A percentile compares a stretch with the other conserved stretches of the same genome.
Evolutionary conservation across 2,113 vertebrate species (phyloP).

Genomic region (Todiramphus saurophagus): DNA sequence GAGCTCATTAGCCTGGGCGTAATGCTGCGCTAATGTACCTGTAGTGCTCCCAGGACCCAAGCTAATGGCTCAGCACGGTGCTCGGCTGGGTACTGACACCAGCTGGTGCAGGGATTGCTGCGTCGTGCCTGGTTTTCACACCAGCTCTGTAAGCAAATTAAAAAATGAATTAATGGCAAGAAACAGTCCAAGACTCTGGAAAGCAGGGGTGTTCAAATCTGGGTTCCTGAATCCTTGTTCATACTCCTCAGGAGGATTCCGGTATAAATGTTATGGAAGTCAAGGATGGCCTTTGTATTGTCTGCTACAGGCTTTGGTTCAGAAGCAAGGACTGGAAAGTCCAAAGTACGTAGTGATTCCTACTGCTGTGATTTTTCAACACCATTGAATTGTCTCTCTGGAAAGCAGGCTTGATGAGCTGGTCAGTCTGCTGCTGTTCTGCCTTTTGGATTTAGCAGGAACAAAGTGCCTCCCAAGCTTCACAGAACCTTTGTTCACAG

Average conservation of each 20-base stretch:
- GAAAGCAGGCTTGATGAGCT: background rate
- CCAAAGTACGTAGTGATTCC: background rate
- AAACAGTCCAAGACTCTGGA: background rate
- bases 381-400: background rate
- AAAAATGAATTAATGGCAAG: background rate
- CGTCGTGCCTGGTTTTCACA: constrained; percentile 11
- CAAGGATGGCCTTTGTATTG: background rate
- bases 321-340: background rate
- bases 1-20: constrained; percentile 18
- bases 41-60: constrained; percentile 30
- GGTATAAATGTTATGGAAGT: background rate
- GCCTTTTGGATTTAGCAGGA: constrained; percentile 2
- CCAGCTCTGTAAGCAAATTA: constrained; percentile 5
- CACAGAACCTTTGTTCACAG: background rate
- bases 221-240: background rate
- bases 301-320: background rate
- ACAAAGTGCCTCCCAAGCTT: background rate
- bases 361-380: constrained; percentile 17
- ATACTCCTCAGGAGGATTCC: background rate
- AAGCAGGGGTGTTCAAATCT: background rate
- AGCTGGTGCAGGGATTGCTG: constrained; percentile 49
- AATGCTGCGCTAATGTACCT: constrained; percentile 45
- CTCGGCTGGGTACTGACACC: constrained; percentile 21
- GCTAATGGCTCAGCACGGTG: constrained; percentile 46
- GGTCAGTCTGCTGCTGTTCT: background rate